These are phyloP conservation scores for Lithophane leautieri DNA, from an alignment of 2,888 invertebrate species.

Conservation along the genomic window DNA sequence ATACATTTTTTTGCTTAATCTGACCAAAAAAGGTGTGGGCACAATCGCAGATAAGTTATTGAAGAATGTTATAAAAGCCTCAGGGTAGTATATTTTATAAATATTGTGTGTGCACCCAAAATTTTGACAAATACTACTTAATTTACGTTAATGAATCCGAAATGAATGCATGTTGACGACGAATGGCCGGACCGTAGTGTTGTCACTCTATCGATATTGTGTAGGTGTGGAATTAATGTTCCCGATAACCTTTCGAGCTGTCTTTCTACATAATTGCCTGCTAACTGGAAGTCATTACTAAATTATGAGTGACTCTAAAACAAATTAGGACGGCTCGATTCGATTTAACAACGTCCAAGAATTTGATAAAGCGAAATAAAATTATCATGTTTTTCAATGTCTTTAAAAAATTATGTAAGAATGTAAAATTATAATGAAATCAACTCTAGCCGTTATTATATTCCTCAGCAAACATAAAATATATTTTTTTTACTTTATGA, in stretches of 20 bases:
- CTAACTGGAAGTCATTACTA: constrained; percentile 55
- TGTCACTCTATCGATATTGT: constrained; percentile 70
- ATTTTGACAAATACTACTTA: constrained; percentile 90
- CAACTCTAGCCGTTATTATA: neutral
- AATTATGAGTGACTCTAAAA: constrained; percentile 56
- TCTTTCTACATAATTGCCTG: constrained; percentile 62
- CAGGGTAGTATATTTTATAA: constrained; percentile 83
- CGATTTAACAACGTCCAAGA: constrained; percentile 35
- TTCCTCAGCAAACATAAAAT: neutral
- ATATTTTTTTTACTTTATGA: neutral
- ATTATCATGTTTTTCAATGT: neutral
- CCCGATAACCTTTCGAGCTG: constrained; percentile 68
- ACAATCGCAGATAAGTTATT: constrained; percentile 79
- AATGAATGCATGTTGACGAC: constrained; percentile 85
- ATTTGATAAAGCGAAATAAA: constrained; percentile 24
- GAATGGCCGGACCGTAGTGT: constrained; percentile 79
- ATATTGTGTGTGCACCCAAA: constrained; percentile 85
- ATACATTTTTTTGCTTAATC: constrained; percentile 71
- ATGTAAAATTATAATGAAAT: neutral
- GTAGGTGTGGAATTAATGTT: constrained; percentile 74
- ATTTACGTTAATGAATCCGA: constrained; percentile 89
- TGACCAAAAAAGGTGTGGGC: constrained; percentile 76
- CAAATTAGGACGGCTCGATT: constrained; percentile 46
- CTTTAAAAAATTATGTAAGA: neutral
- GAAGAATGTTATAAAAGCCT: constrained; percentile 77